Conservation (phyloP, 2,113 vertebrate genomes). For the Osmerus eperlanus region DNA sequence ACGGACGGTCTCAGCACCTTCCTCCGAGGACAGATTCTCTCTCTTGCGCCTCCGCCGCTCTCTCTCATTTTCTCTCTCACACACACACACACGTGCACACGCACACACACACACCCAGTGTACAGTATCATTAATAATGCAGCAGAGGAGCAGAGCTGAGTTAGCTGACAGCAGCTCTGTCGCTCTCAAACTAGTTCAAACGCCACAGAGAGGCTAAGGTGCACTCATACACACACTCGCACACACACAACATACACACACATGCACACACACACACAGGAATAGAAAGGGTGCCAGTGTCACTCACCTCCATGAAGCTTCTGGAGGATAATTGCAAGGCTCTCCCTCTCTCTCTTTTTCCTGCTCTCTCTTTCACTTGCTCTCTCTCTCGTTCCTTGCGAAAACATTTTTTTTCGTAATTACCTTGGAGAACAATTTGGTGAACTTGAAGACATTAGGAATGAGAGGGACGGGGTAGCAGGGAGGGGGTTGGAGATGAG, state of each 20-base stretch:
- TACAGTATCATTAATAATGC: constrained; percentile 30
- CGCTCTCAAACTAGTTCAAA: constrained; percentile 43
- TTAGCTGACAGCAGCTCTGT: constrained; percentile 23
- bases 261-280: not conserved
- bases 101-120: constrained; percentile 13
- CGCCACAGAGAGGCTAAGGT: constrained; percentile 11
- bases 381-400: constrained; percentile 4
- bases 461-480: not conserved
- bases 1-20: constrained; percentile 30
- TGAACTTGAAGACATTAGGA: constrained; percentile 16
- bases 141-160: constrained; percentile 41
- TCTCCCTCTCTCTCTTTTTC: constrained; percentile 19
- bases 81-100: not conserved
- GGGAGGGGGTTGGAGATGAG: not conserved
- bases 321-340: constrained; percentile 44
- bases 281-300: constrained; percentile 24
- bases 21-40: constrained; percentile 22
- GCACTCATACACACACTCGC: not conserved
- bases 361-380: constrained; percentile 4
- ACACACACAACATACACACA: not conserved
- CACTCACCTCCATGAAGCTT: constrained; percentile 30
- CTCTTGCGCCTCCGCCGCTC: not conserved
- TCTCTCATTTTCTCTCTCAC: not conserved
- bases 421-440: constrained; percentile 25
- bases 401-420: constrained; percentile 42